Percentiles rank a stretch among this genome's conserved stretches.
Conservation (phyloP, 2,797 vertebrate genomes). For the Dallia pectoralis region DNA sequence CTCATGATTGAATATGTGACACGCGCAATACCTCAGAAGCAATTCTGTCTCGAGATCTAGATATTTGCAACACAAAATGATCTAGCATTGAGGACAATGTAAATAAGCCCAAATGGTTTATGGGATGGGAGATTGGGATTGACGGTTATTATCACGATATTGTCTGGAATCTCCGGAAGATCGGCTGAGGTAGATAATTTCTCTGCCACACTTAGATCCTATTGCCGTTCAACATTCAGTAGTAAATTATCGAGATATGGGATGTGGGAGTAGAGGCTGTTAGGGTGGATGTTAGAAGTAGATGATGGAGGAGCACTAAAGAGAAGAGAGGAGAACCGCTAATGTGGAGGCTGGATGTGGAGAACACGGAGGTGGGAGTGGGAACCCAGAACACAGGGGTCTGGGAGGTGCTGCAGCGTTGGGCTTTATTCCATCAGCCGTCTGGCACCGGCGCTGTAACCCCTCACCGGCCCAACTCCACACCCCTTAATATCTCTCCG, state of each 20-base stretch:
- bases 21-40: no score
- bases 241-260: not conserved
- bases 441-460: constrained; percentile 32
- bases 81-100: no score
- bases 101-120: not conserved
- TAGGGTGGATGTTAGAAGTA: constrained; percentile 7
- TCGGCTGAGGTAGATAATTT: not conserved
- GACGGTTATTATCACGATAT: not conserved
- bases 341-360: constrained; percentile 8
- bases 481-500: constrained; percentile 42
- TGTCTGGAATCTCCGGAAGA: not conserved
- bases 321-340: constrained; percentile 11
- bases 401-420: constrained; percentile 22
- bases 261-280: constrained; percentile 15
- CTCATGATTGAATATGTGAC: no score
- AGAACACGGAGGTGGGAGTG: constrained; percentile 9
- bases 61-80: no score
- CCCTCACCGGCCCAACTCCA: constrained; percentile 24
- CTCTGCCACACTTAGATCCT: not conserved
- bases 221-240: not conserved
- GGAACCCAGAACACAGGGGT: constrained; percentile 6
- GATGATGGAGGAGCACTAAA: not conserved
- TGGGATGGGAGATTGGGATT: constrained; percentile 24
- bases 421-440: constrained; percentile 44
- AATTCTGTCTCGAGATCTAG: no score